Conservation (phyloP, 2,888 invertebrate genomes). For the Achlya flavicornis region DNA sequence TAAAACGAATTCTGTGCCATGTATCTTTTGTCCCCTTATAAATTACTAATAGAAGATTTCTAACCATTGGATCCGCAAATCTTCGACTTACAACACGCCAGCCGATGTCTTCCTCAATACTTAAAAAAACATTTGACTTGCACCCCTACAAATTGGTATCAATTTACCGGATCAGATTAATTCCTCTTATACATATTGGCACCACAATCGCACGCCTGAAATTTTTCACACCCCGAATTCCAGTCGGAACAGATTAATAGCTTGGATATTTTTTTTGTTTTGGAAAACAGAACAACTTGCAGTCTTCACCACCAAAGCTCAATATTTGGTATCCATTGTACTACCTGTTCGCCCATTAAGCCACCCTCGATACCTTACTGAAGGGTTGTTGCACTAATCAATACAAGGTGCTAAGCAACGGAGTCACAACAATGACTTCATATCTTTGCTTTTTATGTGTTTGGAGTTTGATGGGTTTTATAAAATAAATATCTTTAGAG, state of each 20-base stretch:
- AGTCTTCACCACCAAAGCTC: too few species aligned
- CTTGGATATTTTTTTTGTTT: neutral
- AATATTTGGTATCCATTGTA: neutral
- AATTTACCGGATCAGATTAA: neutral
- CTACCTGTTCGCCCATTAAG: neutral
- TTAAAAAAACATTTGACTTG: neutral
- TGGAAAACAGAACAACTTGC: neutral
- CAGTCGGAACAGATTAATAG: neutral
- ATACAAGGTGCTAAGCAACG: constrained; percentile 45
- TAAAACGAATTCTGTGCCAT: too few species aligned
- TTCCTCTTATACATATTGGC: neutral
- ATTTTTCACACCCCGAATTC: neutral
- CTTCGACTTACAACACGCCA: too few species aligned
- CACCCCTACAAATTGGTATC: neutral
- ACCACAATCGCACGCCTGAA: neutral
- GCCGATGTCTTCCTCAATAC: too few species aligned
- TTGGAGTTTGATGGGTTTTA: too few species aligned
- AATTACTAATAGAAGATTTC: too few species aligned
- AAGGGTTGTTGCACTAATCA: constrained; percentile 29
- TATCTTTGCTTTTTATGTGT: constrained; percentile 8
- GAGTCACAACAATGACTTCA: constrained; percentile 48
- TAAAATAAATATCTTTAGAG: too few species aligned
- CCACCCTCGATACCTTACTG: constrained; percentile 3
- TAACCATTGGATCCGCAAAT: too few species aligned
- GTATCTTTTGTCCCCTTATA: too few species aligned